Base-by-base conservation (phyloP, 2,888 invertebrate genomes). In the Leptinotarsa tumamoca region DNA sequence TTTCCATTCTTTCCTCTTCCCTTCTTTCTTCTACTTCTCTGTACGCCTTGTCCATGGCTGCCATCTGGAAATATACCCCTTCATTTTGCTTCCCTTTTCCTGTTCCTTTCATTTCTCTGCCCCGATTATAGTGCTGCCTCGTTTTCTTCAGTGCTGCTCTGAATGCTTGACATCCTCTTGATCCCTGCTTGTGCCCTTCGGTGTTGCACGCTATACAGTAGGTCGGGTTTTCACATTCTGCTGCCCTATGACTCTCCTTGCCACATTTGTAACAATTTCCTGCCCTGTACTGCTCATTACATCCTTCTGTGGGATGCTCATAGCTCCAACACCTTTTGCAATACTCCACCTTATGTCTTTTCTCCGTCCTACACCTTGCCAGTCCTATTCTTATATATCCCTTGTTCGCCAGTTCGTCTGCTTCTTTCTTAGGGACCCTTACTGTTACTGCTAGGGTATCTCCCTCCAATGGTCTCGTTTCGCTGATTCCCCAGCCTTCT, bases 371-470 rank as follows among this genome's bases (percentile, higher is more conserved):
- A n/a, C 63, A 63, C 15, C 27, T 27, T 43, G 63, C 63, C 23
- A 63, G 23, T 27, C 63, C 63, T 43, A 63, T 43, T 21, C 23
- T 63, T 3, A 63, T 23, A 5, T 5, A 33, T 66, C 43, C 43
- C 43, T 33, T 43, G 15, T 0, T 66, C 23, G n/a, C 27, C 23
- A 66, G n/a, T 17, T n/a, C 61, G 0, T 54, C 49, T 17, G 67
- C 67, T 10, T 21, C 27, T 27, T n/a, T 51, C 7, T 1, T 15
- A 3, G 70, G 50, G 14, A 51, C 0, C 51, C 23, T 33, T 2
- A 61, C n/a, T 33, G 71, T 71, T n/a, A 43, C 56, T 4, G 71
- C 61, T 17, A 51, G 51, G 51, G 51, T 51, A n/a, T 54, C 54
- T 15, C n/a, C n/a, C 1, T 54, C n/a, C 5, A 54, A n/a, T n/a